Percentiles rank a stretch among this genome's conserved stretches.
phyloP scores from a whole-genome alignment of 2,113 vertebrate genomes.

The Balaeniceps rex region DNA sequence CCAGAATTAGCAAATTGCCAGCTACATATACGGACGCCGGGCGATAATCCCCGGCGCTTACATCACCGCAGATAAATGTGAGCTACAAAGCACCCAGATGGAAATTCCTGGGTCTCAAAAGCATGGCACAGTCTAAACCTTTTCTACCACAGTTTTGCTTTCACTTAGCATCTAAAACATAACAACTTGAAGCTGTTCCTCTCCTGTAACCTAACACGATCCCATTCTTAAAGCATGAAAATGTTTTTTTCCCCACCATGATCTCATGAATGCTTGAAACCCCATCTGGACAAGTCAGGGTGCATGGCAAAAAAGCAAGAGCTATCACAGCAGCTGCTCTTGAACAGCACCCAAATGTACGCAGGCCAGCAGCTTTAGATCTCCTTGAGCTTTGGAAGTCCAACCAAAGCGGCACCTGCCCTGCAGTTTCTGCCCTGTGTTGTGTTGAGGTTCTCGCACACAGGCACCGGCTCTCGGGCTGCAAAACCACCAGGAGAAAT shows the following conservation, averaged over 20 bases:
- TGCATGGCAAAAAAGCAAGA: neutral
- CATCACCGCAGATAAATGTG: neutral
- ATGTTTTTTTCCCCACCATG: neutral
- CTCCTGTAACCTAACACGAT: neutral
- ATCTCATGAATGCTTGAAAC: neutral
- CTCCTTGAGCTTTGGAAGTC: neutral
- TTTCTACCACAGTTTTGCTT: neutral
- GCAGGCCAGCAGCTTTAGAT: neutral
- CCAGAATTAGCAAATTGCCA: neutral
- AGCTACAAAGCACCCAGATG: neutral
- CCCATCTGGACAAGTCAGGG: neutral
- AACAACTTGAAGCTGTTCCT: neutral
- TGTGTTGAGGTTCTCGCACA: neutral
- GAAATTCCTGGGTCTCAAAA: neutral
- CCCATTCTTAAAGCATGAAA: neutral
- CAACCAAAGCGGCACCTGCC: neutral
- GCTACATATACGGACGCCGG: neutral
- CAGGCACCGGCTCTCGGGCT: neutral
- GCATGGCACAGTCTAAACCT: neutral
- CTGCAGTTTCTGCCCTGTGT: neutral
- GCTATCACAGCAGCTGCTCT: neutral
- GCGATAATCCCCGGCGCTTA: neutral
- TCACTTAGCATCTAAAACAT: neutral
- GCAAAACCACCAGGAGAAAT: neutral
- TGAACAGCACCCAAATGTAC: neutral